Evolutionary conservation across 2,797 vertebrate species (phyloP).

Genomic region (Enteromius trimaculatus): DNA sequence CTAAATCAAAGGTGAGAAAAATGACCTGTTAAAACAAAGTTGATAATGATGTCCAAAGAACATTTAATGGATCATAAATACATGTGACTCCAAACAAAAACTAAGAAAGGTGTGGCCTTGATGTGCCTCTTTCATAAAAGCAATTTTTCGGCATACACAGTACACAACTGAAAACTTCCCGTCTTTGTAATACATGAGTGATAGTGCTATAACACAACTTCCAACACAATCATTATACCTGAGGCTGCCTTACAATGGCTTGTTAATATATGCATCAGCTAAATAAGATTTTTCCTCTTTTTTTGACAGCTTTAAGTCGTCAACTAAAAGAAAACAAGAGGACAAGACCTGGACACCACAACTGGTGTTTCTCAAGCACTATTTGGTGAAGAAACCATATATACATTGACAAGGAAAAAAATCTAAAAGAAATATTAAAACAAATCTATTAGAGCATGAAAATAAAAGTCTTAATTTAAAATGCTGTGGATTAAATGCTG

Average conservation of each 20-base stretch:
- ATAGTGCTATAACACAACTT: constrained; percentile 23
- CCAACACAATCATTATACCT: constrained; percentile 31
- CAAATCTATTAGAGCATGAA: neutral
- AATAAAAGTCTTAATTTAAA: constrained; percentile 33
- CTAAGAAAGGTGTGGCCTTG: constrained; percentile 38
- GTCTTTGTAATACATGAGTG: constrained; percentile 47
- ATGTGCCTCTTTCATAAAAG: constrained; percentile 34
- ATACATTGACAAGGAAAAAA: constrained; percentile 15
- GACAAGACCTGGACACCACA: neutral
- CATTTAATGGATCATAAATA: neutral
- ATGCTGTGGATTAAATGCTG: neutral
- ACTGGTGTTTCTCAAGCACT: neutral
- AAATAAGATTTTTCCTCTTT: constrained; percentile 21
- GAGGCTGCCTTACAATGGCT: constrained; percentile 32
- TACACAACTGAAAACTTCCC: constrained; percentile 69
- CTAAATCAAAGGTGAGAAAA: neutral
- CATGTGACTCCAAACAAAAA: neutral
- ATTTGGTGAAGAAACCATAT: constrained; percentile 6
- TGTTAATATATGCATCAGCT: neutral
- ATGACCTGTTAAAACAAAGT: constrained; percentile 15
- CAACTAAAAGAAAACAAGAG: constrained; percentile 40
- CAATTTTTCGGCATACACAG: constrained; percentile 74
- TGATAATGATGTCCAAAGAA: neutral
- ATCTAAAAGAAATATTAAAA: constrained; percentile 35
- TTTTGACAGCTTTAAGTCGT: constrained; percentile 44